These are phyloP conservation scores for Camelus bactrianus DNA, from an alignment of 2,113 vertebrate genomes.

Conservation along the genomic window DNA sequence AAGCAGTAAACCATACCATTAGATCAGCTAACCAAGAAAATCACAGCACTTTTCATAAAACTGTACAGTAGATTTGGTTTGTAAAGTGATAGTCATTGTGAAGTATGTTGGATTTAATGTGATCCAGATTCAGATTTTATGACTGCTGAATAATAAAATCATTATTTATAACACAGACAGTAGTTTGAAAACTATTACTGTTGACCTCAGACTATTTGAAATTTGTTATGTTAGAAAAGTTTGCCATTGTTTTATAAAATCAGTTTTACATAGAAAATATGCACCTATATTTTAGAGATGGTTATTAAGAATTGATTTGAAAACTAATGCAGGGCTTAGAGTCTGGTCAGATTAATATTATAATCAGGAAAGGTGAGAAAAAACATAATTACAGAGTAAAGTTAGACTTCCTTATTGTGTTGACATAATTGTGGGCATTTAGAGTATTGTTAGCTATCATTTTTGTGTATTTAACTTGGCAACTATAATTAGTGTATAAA, in stretches of 20 bases:
- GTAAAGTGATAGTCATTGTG: background rate
- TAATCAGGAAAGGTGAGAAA: background rate
- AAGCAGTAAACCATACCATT: background rate
- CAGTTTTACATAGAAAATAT: conserved; percentile 5
- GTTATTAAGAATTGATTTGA: conserved; percentile 13
- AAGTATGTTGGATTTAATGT: background rate
- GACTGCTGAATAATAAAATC: background rate
- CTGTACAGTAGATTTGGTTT: background rate
- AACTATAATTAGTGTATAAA: background rate
- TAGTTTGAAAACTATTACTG: conserved; percentile 7
- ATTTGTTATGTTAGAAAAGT: conserved; percentile 35
- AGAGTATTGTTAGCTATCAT: background rate
- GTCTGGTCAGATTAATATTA: background rate
- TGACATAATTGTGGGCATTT: background rate
- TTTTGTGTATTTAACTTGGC: conserved; percentile 37
- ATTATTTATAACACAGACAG: background rate
- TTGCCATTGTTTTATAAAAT: conserved; percentile 55
- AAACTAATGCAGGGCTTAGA: conserved; percentile 28
- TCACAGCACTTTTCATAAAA: background rate
- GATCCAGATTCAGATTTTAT: conserved; percentile 44
- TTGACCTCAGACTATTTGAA: conserved; percentile 33
- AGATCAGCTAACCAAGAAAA: background rate
- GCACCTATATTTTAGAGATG: background rate
- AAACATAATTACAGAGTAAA: background rate
- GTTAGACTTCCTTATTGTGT: background rate